Conservation (phyloP, 2,797 vertebrate species). For the Cuniculus paca region DNA sequence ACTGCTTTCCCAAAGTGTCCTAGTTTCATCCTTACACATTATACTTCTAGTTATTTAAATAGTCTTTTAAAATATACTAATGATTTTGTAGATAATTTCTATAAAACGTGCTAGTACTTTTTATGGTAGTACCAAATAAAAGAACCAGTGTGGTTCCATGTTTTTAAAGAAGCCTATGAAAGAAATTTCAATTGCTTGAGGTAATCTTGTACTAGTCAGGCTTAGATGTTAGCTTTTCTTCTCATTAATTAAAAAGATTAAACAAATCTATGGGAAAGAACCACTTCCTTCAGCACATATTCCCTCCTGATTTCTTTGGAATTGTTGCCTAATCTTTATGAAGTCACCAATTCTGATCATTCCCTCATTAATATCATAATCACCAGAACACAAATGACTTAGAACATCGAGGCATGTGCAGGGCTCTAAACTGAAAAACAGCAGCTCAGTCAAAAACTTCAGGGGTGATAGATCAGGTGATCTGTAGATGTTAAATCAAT, state of each 20-base stretch:
- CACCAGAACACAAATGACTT: background rate
- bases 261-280: background rate
- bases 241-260: background rate
- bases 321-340: background rate
- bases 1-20: background rate
- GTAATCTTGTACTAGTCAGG: background rate
- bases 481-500: background rate
- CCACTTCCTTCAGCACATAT: background rate
- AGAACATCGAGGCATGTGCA: background rate
- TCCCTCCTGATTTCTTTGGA: background rate
- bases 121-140: background rate
- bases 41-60: background rate
- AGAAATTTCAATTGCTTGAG: conserved; percentile 17
- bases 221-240: background rate
- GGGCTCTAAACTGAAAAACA: background rate
- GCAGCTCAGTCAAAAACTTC: background rate
- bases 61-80: background rate
- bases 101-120: background rate
- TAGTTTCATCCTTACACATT: conserved; percentile 30
- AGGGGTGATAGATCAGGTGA: background rate
- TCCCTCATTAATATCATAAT: background rate
- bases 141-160: background rate
- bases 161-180: background rate
- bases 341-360: background rate
- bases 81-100: background rate